Base-by-base conservation (phyloP, 1,140 invertebrate genomes). In the Acromyrmex echinatior region DNA sequence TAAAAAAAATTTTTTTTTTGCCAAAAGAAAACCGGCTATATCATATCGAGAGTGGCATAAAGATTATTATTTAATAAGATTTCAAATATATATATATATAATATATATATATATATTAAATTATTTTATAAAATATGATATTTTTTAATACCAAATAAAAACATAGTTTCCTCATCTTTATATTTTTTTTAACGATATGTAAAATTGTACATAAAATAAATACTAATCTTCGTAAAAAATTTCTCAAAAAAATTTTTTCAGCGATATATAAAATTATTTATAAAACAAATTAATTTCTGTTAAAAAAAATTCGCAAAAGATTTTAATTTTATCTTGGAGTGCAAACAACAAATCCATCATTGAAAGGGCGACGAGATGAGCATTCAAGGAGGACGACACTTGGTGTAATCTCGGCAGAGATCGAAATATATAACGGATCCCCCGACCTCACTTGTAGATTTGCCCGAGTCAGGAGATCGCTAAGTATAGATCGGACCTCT, bases 361-460 rank as follows among this genome's bases (percentile, higher is more conserved):
- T 31, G 25, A 21, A 82, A 60, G 53, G 18, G 14, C 35, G 66
- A 71, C 25, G 12, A 49, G 39, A 70, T 10, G 10, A 68, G 53
- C 14, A 51, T 82, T 35, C 66, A 18, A 82, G 25, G 12, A 31
- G 53, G 39, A 49, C 53, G 79, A 82, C 25, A 60, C 68, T 49
- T 10, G 66, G 53, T 58, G 51, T 73, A 82, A 82, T 73, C 79
- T 82, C 79, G 25, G 70, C 53, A 60, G 68, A 82, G 79, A 82
- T 73, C 79, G 45, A 82, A 82, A 82, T 82, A 82, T 82, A 82
- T 73, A 82, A 82, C 68, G 66, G 65, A 18, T 73, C 35, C 18
- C 53, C 12, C 53, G 79, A 73, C 79, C 79, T 53, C 53, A 82
- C 79, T 82, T 82, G 79, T 82, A 73, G 79, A 82, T 82, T 73